Base-by-base conservation (phyloP, 2,888 invertebrate genomes). In the Megamerina dolium region DNA sequence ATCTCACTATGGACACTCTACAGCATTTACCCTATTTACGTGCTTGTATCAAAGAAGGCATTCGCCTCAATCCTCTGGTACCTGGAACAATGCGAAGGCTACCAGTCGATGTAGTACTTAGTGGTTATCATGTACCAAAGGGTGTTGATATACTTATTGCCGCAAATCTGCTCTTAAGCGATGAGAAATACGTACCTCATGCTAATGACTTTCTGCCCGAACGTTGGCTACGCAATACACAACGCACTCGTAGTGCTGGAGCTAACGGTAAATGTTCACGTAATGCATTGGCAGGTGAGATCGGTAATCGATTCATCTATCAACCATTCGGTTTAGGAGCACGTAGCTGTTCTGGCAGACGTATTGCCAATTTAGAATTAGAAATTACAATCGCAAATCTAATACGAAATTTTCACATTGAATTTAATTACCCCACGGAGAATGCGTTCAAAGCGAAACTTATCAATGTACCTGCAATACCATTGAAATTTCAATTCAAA, bases 11-110 rank as follows among this genome's bases (percentile, higher is more conserved):
- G 1, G 65, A 72, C 3, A 65, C 71, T 39, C 60, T 78, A 38
- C 63, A 68, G 10, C 63, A 74, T 41, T 65, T 78, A 42, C 75
- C 77, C 0, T 87, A 83, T 57, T 59, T 87, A n/a, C 79, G 77
- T 48, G 85, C 85, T 1, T 85, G 83, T 58, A 75, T 87, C 31
- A 87, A 85, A 60, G 87, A 88, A 64, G 76, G 81, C 1, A 68
- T 85, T 40, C 75, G 87, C 53, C 45, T 83, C 27, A 73, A 77
- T 57, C 81, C 83, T 0, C 75, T 82, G 1, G 75, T 76, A 0
- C 68, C 76, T 3, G 83, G 77, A 1, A 80, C 78, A 42, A 57
- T 77, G 9, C 74, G 84, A 50, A 66, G 70, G 41, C 70, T 78
- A 50, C 71, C 72, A 0, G 74, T 75, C 37, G 80, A 83, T 51